A percentile compares a stretch with the other conserved stretches of the same genome.
phyloP scores from a whole-genome alignment of 2,888 invertebrate genomes.

The Eretmocerus hayati region DNA sequence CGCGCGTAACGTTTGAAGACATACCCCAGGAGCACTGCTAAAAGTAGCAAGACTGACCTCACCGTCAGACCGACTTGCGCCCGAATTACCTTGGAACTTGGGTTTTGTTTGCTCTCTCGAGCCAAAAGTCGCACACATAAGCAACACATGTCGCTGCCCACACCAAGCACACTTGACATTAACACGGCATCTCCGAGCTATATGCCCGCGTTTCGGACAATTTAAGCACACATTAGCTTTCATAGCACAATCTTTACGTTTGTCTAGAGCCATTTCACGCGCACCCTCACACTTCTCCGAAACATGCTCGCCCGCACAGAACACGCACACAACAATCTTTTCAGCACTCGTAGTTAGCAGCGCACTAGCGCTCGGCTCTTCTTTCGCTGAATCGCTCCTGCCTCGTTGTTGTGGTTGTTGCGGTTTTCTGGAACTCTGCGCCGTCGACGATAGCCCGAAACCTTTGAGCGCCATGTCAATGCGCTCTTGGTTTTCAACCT shows the following conservation, averaged over 20 bases:
- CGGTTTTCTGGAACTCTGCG: neutral
- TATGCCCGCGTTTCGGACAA: constrained; percentile 27
- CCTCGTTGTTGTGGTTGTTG: neutral
- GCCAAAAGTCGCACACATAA: constrained; percentile 27
- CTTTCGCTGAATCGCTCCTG: neutral
- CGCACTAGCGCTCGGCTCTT: neutral
- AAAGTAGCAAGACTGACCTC: constrained; percentile 4
- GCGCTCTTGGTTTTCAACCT: constrained; percentile 19
- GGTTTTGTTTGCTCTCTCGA: neutral
- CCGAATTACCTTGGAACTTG: neutral
- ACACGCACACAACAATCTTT: constrained; percentile 12
- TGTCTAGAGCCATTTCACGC: constrained; percentile 19
- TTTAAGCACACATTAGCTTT: constrained; percentile 26
- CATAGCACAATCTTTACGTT: constrained; percentile 18
- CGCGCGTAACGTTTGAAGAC: constrained; percentile 8
- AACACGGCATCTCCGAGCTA: constrained; percentile 22
- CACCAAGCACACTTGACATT: constrained; percentile 27
- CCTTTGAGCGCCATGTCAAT: constrained; percentile 16
- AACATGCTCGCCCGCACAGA: constrained; percentile 22
- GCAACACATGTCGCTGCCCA: constrained; percentile 22
- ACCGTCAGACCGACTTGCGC: neutral
- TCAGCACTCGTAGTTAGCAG: neutral
- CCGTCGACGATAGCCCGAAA: neutral
- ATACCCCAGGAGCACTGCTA: neutral
- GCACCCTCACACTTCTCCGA: constrained; percentile 23